Evolutionary conservation across 2,888 invertebrate species (phyloP), one percentile per base, ranked within the genome.

Genomic region (Argyresthia albistria): DNA sequence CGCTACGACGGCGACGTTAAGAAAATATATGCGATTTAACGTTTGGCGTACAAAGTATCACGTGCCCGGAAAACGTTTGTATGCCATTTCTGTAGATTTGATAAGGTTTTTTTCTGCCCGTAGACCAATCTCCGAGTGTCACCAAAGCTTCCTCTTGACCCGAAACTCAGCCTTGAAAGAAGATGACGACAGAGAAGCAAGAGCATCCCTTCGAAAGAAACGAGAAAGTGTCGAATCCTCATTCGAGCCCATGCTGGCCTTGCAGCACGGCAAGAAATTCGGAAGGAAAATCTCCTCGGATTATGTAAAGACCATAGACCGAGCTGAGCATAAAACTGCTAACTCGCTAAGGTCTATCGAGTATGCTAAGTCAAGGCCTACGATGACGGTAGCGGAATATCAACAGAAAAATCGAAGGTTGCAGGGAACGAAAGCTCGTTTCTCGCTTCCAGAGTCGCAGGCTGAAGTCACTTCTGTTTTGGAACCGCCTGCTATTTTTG

Each of bases 261-360:
- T 79, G 43, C 80, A 80, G 60, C 77, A 78, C 56, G 73, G 73
- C 1, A 69, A 67, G 55, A 74, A 60, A 54, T 54, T 72, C 1
- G 64, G 64, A 1, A 66, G 79, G 9, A 81, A 80, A 60, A 72
- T 82, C 57, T 83, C 83, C 1, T 72, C 78, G 0, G 82, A 84
- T 55, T 81, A 82, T 55, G 76, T 78, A 0, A 76, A 70, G 54
- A 76, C 78, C 1, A 72, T 81, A 16, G 72, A 74, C 36, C 65
- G 70, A 52, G 67, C 73, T 3, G 67, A 73, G 52, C 63, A 69
- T 3, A 67, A 56, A 43, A 36, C 50, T 1, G 65, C 70, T 25
- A 67, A 55, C 47, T 76, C 82, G 0, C 62, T 83, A 12, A 58
- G 80, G 39, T 75, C 67, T 57, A 58, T 78, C 4, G 80, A 83